Base-by-base conservation (phyloP, 2,888 invertebrate genomes). In the Mythimna impura region DNA sequence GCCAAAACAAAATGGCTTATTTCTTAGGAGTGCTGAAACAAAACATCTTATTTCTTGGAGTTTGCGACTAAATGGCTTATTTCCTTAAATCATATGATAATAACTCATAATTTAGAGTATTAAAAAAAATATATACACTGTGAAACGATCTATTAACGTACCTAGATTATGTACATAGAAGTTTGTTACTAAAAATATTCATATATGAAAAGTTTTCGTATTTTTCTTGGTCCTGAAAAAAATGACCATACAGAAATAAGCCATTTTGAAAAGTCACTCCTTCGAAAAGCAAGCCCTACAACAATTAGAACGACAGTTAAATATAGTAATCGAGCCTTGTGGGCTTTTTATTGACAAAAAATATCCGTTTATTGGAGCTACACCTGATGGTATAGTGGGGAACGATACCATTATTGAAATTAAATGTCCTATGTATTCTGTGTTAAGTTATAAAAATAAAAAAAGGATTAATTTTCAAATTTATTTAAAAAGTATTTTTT, bases 131-230 rank as follows among this genome's bases (percentile, higher is more conserved):
- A 65, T 71, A 66, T 71, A 71, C 63, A 71, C 70, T 71, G 64
- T 71, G 70, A 71, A 72, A 72, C 71, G 61, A 72, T 72, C 66
- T 72, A 72, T 66, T 72, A 72, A 66, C 61, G 54, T 66, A 71
- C 71, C 66, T 66, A 71, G 70, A 64, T 71, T 71, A 71, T 71
- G 70, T 64, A 71, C 70, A 71, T 71, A 71, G 52, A 71, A 65
- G 71, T 71, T 71, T 65, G 65, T 71, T 71, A 65, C 60, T 71
- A 65, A 71, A 71, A 71, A 71, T 71, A 52, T 65, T 71, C 65
- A 52, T 71, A 60, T 71, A 71, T 71, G 65, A 71, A 66, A 71
- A 71, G 71, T 52, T 66, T 71, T 71, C 64, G 65, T 71, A 66
- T 71, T 71, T 71, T 71, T 66, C 71, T 69, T 69, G 69, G 54